Evolutionary conservation across 2,888 invertebrate genomes (phyloP).

Genomic region (Hirtodrosophila alboralis): DNA sequence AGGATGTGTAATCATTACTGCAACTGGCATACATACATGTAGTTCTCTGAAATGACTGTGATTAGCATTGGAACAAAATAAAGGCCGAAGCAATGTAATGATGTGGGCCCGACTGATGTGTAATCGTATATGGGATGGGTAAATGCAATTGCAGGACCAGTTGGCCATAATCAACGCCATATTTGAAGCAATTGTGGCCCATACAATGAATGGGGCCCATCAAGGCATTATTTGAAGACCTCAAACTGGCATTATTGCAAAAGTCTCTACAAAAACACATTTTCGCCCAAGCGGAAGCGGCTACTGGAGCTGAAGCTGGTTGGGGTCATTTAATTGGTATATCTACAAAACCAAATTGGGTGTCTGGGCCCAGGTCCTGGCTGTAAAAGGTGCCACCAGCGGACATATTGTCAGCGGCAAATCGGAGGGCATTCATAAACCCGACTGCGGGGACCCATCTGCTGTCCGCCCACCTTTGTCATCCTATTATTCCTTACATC

Average conservation of each 20-base stretch:
- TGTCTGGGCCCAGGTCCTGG: conserved; percentile 5
- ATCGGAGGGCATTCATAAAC: conserved; percentile 54
- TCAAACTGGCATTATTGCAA: conserved; percentile 44
- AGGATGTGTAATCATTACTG: not conserved
- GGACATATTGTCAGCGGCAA: conserved; percentile 40
- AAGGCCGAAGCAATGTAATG: conserved; percentile 1
- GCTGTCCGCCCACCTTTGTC: conserved; percentile 33
- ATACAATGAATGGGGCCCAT: conserved; percentile 19
- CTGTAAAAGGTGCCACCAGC: conserved; percentile 9
- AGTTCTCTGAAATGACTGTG: too few relatives aligned
- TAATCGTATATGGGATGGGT: conserved; percentile 8
- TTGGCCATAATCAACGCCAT: conserved; percentile 16
- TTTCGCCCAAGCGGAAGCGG: conserved; percentile 2
- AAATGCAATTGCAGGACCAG: not conserved
- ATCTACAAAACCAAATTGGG: conserved; percentile 24
- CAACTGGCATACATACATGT: not conserved
- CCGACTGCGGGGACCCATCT: conserved; percentile 5
- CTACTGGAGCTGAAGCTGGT: not conserved
- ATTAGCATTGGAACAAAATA: too few relatives aligned
- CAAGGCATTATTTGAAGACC: conserved; percentile 32
- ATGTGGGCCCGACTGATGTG: conserved; percentile 6
- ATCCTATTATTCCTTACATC: conserved; percentile 25
- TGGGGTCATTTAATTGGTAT: conserved; percentile 38
- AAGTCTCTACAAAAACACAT: conserved; percentile 39
- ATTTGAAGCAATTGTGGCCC: conserved; percentile 14